phyloP scores from a whole-genome alignment of 1,140 invertebrate genomes.

The Glomeris maerens region DNA sequence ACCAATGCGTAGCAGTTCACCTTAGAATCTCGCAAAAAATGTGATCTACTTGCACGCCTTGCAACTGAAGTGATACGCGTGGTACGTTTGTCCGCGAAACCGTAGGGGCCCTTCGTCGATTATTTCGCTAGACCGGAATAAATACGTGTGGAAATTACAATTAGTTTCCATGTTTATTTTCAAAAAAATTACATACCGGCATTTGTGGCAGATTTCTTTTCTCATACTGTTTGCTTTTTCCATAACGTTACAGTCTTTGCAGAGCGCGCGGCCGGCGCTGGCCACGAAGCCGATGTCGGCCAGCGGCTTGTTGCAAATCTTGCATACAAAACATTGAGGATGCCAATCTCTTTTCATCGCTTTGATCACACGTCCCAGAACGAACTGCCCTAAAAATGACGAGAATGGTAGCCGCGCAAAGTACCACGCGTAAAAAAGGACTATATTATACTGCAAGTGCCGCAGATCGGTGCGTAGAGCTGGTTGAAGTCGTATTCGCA shows the following conservation, averaged over 20 bases:
- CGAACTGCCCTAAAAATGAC: constrained; percentile 61
- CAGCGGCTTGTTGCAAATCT: constrained; percentile 75
- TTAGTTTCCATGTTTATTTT: background rate
- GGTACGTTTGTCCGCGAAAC: constrained; percentile 92
- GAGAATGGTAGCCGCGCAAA: constrained; percentile 9
- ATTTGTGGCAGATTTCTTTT: constrained; percentile 97
- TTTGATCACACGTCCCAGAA: constrained; percentile 96
- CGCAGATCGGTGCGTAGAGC: constrained; percentile 94
- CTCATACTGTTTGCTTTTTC: constrained; percentile 86
- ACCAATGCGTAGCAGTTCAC: no score
- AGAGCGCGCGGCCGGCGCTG: constrained; percentile 76
- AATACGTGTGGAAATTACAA: constrained; percentile 24
- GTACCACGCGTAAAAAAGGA: constrained; percentile 3
- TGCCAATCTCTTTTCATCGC: constrained; percentile 99
- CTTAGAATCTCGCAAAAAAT: no score
- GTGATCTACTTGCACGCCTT: constrained; percentile 58
- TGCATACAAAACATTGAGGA: constrained; percentile 90
- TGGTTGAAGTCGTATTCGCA: constrained; percentile 99
- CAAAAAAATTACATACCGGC: constrained; percentile 60
- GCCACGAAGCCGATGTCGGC: constrained; percentile 96
- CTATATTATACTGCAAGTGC: constrained; percentile 58
- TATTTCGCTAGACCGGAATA: constrained; percentile 69
- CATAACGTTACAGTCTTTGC: constrained; percentile 90
- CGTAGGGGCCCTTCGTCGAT: constrained; percentile 94
- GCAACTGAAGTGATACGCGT: constrained; percentile 99